Conservation (phyloP, 2,797 vertebrate genomes). For the Pipistrellus pipistrellus region DNA sequence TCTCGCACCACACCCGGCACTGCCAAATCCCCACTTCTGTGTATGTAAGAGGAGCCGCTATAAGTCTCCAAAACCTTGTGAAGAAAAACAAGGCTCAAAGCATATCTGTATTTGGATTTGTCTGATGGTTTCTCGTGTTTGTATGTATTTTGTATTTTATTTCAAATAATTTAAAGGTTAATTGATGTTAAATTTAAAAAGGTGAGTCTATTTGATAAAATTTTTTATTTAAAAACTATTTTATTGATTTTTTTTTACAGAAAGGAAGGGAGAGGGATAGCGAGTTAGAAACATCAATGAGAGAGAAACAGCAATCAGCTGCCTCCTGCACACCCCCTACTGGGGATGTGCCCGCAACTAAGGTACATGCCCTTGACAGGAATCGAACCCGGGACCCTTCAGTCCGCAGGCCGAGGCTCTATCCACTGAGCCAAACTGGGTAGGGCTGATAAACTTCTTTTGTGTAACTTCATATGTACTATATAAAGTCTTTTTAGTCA, state of each 20-base stretch:
- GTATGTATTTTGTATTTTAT: constrained; percentile 59
- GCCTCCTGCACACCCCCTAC: too few relatives aligned
- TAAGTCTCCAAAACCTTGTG: constrained; percentile 1
- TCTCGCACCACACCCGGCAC: neutral
- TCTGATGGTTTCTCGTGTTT: constrained; percentile 35
- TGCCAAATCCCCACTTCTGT: neutral
- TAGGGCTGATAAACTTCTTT: neutral
- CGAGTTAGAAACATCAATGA: too few relatives aligned
- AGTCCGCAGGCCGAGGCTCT: too few relatives aligned
- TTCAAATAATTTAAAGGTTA: constrained; percentile 60
- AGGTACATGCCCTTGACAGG: too few relatives aligned
- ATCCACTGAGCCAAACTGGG: too few relatives aligned
- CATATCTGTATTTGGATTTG: constrained; percentile 29
- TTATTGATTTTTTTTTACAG: too few relatives aligned
- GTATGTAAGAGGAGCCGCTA: neutral
- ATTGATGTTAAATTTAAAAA: constrained; percentile 56
- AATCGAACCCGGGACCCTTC: too few relatives aligned
- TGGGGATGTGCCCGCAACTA: too few relatives aligned
- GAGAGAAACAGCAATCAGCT: too few relatives aligned
- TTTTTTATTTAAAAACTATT: neutral
- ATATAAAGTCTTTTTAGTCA: constrained; percentile 17
- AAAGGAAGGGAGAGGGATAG: too few relatives aligned
- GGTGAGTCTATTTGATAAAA: constrained; percentile 26
- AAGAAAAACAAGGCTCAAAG: constrained; percentile 15
- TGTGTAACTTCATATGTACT: constrained; percentile 11